Evolutionary conservation across 2,888 invertebrate genomes (phyloP), one percentile per base, ranked within the genome.

Genomic region (Drosophila engyochracea): DNA sequence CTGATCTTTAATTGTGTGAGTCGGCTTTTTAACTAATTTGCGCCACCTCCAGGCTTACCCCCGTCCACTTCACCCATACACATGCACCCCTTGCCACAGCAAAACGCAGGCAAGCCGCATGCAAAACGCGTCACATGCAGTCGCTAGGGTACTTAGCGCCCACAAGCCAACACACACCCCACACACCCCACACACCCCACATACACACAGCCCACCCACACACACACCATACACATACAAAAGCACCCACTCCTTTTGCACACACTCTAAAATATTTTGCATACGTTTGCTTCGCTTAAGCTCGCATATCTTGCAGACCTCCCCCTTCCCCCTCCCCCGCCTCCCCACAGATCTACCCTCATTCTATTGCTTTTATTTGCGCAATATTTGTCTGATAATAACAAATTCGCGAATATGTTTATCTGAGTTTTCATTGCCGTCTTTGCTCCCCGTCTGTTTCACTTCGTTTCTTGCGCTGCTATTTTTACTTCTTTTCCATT

Each of bases 21-120:
- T 81, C 73, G 88, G 89, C 85, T 90, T 91, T 90, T 92, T 91
- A 89, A 91, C 91, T 91, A 91, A 92, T 92, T 92, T 91, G 90
- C 82, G 78, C 74, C 85, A 85, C 88, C 80, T 70, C 33, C 59
- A 30, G 30, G 70, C 64, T 31, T 69, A 28, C 65, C 30, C 44
- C 22, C 37, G 31, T 9, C 39, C 31, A 25, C 9, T 22, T 35
- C 5, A 35, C 10, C 30, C 39, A 31, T 19, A 0, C 52, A 30
- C 41, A 22, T 47, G 41, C 47, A 31, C 54, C 41, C 28, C 35
- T 25, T 33, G 7, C n/a, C 35, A 25, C 47, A 39, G 63, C 57
- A 78, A 82, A 89, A 65, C 71, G 74, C 72, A 64, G 61, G 49
- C 54, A 87, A 85, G 85, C 85, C 90, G 90, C 90, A 85, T 78